A percentile compares a stretch with the other conserved stretches of the same genome.
Evolutionary conservation across 2,888 invertebrate genomes (phyloP).

Genomic region (Cybosia mesomella): DNA sequence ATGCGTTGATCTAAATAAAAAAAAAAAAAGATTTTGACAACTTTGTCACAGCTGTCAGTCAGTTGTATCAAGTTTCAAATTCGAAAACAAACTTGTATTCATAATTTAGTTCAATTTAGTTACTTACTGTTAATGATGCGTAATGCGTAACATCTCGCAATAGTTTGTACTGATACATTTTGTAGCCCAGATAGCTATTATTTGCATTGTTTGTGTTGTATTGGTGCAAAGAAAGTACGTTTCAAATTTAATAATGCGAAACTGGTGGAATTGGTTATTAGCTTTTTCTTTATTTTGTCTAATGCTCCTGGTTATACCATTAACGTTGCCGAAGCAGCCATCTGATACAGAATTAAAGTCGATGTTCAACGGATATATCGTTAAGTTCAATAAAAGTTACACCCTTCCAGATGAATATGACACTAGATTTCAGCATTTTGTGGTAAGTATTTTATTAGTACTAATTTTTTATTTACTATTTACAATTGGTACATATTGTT

Average conservation of each 20-base stretch:
- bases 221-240: neutral
- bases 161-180: neutral
- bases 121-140: neutral
- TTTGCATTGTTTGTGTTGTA: neutral
- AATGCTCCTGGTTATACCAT: slow-evolving; percentile 74
- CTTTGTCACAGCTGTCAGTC: neutral
- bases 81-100: neutral
- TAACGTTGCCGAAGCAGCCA: slow-evolving; percentile 58
- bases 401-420: slow-evolving; percentile 79
- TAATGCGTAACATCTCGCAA: neutral
- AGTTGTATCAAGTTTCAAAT: neutral
- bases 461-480: neutral
- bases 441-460: slow-evolving; percentile 69
- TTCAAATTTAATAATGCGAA: slow-evolving; percentile 63
- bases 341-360: slow-evolving; percentile 64
- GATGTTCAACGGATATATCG: slow-evolving; percentile 82
- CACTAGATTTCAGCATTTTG: slow-evolving; percentile 82
- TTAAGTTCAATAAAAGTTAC: slow-evolving; percentile 86
- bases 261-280: slow-evolving; percentile 80
- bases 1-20: too few relatives aligned
- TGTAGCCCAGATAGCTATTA: neutral
- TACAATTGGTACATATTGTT: neutral
- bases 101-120: neutral
- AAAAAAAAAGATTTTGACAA: too few relatives aligned
- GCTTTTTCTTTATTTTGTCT: slow-evolving; percentile 69